Percentiles rank a stretch among this genome's conserved stretches.
Evolutionary conservation across 2,888 invertebrate genomes (phyloP).

Genomic region (Tenodera sinensis): DNA sequence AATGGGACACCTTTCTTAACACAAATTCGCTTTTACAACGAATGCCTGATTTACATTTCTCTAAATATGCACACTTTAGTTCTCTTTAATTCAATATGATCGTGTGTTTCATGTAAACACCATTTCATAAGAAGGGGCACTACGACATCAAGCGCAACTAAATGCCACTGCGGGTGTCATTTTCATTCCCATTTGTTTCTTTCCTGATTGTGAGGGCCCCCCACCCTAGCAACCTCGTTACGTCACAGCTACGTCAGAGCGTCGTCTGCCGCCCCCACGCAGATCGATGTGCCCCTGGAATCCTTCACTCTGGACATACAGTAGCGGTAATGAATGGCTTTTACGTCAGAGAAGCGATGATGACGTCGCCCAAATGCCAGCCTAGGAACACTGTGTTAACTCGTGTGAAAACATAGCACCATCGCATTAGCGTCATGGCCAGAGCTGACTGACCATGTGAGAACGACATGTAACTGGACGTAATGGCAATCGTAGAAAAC

Average conservation of each 20-base stretch:
- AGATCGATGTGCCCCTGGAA: not conserved
- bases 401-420: not conserved
- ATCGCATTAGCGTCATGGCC: not conserved
- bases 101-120: too few relatives aligned
- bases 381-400: not conserved
- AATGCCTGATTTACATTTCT: too few relatives aligned
- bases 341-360: not conserved
- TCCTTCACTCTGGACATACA: not conserved
- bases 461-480: too few relatives aligned
- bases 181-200: not conserved
- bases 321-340: not conserved
- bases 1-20: too few relatives aligned
- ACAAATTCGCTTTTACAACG: too few relatives aligned
- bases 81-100: too few relatives aligned
- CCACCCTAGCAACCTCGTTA: not conserved
- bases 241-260: not conserved
- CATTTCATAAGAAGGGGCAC: too few relatives aligned
- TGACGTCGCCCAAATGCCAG: not conserved
- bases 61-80: too few relatives aligned
- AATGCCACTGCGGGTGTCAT: not conserved
- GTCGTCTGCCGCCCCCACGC: not conserved
- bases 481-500: not conserved
- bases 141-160: not conserved
- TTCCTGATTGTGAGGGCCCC: not conserved
- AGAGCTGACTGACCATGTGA: not conserved